A percentile compares a stretch with the other conserved stretches of the same genome.
These are phyloP conservation scores for Gadus macrocephalus DNA, from an alignment of 2,113 vertebrate genomes.

Conservation along the genomic window DNA sequence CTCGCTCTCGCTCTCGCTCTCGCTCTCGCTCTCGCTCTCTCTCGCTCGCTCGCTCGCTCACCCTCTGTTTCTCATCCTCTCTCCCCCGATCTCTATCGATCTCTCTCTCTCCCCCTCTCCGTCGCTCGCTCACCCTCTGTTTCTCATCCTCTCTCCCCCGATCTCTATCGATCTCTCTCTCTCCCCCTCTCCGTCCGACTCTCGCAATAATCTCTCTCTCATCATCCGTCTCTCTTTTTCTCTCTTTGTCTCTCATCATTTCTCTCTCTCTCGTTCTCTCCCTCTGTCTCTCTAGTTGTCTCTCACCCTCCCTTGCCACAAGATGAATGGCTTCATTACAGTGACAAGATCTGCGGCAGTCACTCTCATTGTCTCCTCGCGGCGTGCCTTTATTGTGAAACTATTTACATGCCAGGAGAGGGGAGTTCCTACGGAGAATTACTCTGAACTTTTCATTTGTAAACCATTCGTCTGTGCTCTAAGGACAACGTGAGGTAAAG, in stretches of 20 bases:
- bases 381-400: slow-evolving; percentile 52
- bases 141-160: neutral
- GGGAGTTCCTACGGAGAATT: slow-evolving; percentile 46
- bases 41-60: neutral
- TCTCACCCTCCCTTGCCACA: slow-evolving; percentile 32
- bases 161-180: slow-evolving; percentile 10
- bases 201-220: neutral
- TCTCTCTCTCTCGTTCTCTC: neutral
- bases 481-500: slow-evolving; percentile 17
- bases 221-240: neutral
- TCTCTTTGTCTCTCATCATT: neutral
- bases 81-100: neutral
- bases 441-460: slow-evolving; percentile 64
- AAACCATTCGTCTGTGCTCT: slow-evolving; percentile 49
- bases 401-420: slow-evolving; percentile 60
- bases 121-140: too few species aligned
- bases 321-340: slow-evolving; percentile 70
- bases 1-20: too few species aligned
- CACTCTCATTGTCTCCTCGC: slow-evolving; percentile 45
- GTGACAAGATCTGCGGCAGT: slow-evolving; percentile 55
- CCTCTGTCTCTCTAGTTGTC: neutral
- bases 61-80: too few species aligned
- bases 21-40: too few species aligned
- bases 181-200: slow-evolving; percentile 16
- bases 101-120: too few species aligned